Percentiles rank a stretch among this genome's conserved stretches.
Evolutionary conservation across 2,113 vertebrate species (phyloP).

Genomic region (Haplotaxodon microlepis): DNA sequence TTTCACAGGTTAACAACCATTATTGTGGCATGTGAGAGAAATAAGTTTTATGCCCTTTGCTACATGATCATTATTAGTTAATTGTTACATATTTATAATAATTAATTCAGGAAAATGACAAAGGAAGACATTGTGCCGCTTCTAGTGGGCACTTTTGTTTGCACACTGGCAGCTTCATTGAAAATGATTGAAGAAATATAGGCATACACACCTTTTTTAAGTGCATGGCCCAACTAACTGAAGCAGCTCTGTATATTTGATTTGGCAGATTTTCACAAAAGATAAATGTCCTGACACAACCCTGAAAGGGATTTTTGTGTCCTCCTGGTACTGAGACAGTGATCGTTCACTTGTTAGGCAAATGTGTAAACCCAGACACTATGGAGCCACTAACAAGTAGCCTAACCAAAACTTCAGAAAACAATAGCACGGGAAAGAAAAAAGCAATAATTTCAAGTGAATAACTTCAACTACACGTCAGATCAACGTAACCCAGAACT

Average conservation of each 20-base stretch:
- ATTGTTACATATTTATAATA: neutral
- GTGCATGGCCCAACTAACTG: neutral
- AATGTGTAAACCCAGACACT: neutral
- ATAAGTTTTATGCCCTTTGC: neutral
- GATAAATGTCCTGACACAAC: neutral
- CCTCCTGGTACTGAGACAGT: neutral
- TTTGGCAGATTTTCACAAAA: neutral
- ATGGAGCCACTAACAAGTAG: neutral
- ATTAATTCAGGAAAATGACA: neutral
- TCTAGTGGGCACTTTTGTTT: neutral
- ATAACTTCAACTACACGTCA: neutral
- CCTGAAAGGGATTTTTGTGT: neutral
- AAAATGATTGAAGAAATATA: neutral
- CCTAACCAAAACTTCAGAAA: neutral
- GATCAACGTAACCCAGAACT: neutral
- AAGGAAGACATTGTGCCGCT: neutral
- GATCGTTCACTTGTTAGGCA: neutral
- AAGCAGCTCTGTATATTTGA: neutral
- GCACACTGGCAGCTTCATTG: neutral
- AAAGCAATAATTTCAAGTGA: neutral
- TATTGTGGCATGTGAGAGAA: neutral
- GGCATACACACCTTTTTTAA: neutral
- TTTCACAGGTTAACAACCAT: neutral
- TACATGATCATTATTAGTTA: neutral
- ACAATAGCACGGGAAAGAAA: neutral